These are phyloP conservation scores for Drosophila truncata DNA, from an alignment of 1,140 invertebrate species.

Conservation along the genomic window DNA sequence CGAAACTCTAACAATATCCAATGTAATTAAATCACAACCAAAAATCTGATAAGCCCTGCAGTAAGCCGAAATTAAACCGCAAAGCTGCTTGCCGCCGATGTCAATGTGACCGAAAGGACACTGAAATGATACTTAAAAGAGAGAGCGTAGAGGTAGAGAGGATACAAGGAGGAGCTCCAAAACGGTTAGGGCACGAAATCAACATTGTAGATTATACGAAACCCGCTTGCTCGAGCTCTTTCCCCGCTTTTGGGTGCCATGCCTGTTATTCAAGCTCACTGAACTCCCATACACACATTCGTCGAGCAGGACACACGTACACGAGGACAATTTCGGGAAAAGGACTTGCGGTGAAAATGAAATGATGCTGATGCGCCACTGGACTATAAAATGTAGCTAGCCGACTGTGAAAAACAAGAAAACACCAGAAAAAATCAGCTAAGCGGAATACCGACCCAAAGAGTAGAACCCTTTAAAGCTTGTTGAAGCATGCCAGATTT, in stretches of 20 bases:
- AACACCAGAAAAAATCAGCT: conserved; percentile 1
- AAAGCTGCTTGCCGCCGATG: conserved; percentile 17
- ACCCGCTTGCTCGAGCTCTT: conserved; percentile 38
- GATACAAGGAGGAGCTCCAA: neutral
- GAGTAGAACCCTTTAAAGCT: conserved; percentile 6
- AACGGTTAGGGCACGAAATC: conserved; percentile 7
- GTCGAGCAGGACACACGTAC: conserved; percentile 13
- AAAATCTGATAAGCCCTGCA: conserved; percentile 30
- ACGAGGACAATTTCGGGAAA: conserved; percentile 47
- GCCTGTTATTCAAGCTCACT: conserved; percentile 61
- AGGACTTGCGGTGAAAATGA: conserved; percentile 63
- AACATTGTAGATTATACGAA: conserved; percentile 54
- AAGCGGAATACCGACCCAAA: conserved; percentile 1
- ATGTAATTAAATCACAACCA: conserved; percentile 39
- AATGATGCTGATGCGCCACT: conserved; percentile 56
- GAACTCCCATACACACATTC: conserved; percentile 34
- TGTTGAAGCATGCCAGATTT: neutral
- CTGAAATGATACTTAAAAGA: neutral
- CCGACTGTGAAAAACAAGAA: conserved; percentile 68
- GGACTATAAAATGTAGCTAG: conserved; percentile 60
- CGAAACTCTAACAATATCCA: neutral
- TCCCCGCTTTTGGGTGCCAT: conserved; percentile 3
- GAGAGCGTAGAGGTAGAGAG: neutral
- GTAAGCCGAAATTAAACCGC: conserved; percentile 18
- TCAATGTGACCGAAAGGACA: conserved; percentile 20